phyloP scores from a whole-genome alignment of 2,888 invertebrate species.

The Eupithecia subumbrata region DNA sequence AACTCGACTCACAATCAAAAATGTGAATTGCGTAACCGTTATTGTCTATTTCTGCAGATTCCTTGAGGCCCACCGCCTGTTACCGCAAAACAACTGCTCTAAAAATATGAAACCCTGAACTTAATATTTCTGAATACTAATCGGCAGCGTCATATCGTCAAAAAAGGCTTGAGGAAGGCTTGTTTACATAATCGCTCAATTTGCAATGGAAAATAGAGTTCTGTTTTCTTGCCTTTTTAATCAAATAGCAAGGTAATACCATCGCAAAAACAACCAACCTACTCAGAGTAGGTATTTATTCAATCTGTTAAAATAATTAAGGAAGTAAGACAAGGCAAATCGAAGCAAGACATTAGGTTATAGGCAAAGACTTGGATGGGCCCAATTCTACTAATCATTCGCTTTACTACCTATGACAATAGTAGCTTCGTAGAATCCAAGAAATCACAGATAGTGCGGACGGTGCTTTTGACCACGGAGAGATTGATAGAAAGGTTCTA shows the following conservation, averaged over 20 bases:
- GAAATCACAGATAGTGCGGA: neutral
- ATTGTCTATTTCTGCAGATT: neutral
- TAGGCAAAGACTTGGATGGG: neutral
- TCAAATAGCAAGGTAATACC: conserved; percentile 40
- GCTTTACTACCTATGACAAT: neutral
- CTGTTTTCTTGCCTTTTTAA: conserved; percentile 70
- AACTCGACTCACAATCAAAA: neutral
- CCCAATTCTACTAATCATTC: neutral
- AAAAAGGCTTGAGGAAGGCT: conserved; percentile 73
- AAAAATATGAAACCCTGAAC: conserved; percentile 25
- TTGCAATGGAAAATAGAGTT: conserved; percentile 79
- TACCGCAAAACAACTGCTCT: conserved; percentile 44
- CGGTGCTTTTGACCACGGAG: neutral
- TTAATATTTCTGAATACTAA: conserved; percentile 75
- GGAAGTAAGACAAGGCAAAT: neutral
- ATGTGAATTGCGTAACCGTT: neutral
- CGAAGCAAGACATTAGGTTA: neutral
- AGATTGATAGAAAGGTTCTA: neutral
- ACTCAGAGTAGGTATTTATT: neutral
- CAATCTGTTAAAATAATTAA: neutral
- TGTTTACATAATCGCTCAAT: conserved; percentile 81
- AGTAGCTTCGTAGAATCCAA: neutral
- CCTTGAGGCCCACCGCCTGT: neutral
- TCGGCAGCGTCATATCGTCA: conserved; percentile 62
- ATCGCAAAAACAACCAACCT: conserved; percentile 18